Evolutionary conservation across 2,113 vertebrate genomes (phyloP).

Genomic region (Rhinichthys klamathensis): DNA sequence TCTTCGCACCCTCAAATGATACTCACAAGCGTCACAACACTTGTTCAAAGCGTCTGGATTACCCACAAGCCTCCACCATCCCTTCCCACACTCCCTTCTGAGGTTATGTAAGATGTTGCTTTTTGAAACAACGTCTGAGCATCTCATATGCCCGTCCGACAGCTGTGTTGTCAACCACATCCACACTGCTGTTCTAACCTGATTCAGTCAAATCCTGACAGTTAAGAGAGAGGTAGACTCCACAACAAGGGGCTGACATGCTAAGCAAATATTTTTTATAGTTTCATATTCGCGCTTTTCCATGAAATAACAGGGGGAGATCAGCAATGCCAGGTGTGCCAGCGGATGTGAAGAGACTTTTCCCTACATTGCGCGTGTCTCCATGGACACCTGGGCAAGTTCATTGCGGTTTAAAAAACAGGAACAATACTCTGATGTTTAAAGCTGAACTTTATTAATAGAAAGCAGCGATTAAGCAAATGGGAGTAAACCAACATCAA

Average conservation of each 20-base stretch:
- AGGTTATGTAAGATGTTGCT: conserved; percentile 67
- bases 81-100: conserved; percentile 43
- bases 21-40: conserved; percentile 48
- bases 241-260: conserved; percentile 62
- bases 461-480: background rate
- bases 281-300: conserved; percentile 39
- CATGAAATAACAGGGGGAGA: conserved; percentile 15
- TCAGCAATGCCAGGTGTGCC: conserved; percentile 37
- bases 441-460: background rate
- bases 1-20: conserved; percentile 21
- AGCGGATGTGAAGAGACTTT: background rate
- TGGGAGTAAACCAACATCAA: background rate
- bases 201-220: conserved; percentile 81
- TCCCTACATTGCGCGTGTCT: background rate
- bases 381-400: conserved; percentile 9
- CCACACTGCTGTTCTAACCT: conserved; percentile 74
- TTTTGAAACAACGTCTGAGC: conserved; percentile 57
- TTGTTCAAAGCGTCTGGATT: conserved; percentile 53
- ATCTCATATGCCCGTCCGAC: conserved; percentile 63
- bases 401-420: conserved; percentile 7
- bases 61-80: conserved; percentile 44
- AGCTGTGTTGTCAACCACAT: conserved; percentile 71
- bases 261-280: conserved; percentile 69
- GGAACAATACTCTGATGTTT: background rate
- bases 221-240: conserved; percentile 57